These are phyloP conservation scores for Mustela lutreola DNA, from an alignment of 2,113 vertebrate genomes.

Conservation along the genomic window DNA sequence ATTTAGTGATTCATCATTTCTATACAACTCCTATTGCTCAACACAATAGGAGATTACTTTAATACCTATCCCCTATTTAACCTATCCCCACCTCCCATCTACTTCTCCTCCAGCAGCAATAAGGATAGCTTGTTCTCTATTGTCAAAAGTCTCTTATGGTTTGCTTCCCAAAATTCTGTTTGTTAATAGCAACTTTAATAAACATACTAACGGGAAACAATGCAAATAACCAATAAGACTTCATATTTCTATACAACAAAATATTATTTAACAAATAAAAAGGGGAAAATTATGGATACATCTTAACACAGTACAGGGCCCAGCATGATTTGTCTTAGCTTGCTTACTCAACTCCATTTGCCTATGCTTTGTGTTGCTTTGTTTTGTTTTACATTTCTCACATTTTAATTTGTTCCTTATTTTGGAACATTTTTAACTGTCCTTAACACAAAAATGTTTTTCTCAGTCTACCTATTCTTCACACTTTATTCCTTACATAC, in stretches of 20 bases:
- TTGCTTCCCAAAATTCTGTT: no score
- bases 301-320: not conserved
- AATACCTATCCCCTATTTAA: no score
- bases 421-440: not conserved
- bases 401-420: not conserved
- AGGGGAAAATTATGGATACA: not conserved
- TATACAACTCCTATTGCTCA: no score
- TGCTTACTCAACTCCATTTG: not conserved
- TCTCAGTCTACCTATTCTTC: not conserved
- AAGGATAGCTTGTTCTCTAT: no score
- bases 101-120: no score
- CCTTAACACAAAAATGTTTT: not conserved
- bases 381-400: not conserved
- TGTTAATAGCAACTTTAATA: not conserved
- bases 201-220: not conserved
- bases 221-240: not conserved
- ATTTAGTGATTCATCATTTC: no score
- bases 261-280: not conserved
- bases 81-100: no score
- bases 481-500: no score
- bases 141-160: no score
- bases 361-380: not conserved
- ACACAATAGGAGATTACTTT: no score
- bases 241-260: not conserved
- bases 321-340: not conserved